Evolutionary conservation across 2,797 vertebrate species (phyloP), one percentile per base, ranked within the genome.

Genomic region (Pantherophis alleghaniensis): DNA sequence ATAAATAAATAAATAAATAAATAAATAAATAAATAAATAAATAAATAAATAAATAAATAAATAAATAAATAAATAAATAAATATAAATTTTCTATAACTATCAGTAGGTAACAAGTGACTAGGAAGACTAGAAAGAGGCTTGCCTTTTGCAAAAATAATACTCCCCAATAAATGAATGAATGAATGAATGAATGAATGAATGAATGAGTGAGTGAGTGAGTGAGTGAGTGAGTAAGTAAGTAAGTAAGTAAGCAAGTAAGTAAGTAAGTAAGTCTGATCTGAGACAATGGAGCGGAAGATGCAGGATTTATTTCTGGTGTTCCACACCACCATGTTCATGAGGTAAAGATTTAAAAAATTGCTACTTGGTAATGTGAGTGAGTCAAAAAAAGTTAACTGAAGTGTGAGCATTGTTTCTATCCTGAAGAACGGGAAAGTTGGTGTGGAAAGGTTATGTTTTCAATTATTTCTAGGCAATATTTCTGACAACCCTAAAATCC

Each of bases 211-310:
- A 47, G 1, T 11, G 2, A 12, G 10, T 37, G 2, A 37, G 37
- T 37, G 2, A 55, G 11, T 2, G 0, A 55, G 11, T 2, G 3
- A 55, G 53, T 2, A 0, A 55, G 53, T 2, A 0, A 12, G 53
- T 2, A 3, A 55, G 53, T 2, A 3, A 13, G 11, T 0, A 55
- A 55, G 53, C 0, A 55, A 14, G 5, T 1, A 24, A 9, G 2
- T 2, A 26, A 13, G 1, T 2, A 51, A 26, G 37, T 2, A 22
- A 57, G 10, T 28, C 42, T 10, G 3, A 10, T 79, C 32, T 79
- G 69, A 79, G 26, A 87, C 18, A 42, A 60, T 88, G 20, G 13
- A 37, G 69, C 0, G 3, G 32, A 20, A 79, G 4, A 42, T 42
- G 69, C 69, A 79, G 69, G 69, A 79, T 79, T 79, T 79, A 42